A percentile compares a stretch with the other conserved stretches of the same genome.
Conservation (phyloP, 2,888 invertebrate species). For the Herminia tarsipennalis region DNA sequence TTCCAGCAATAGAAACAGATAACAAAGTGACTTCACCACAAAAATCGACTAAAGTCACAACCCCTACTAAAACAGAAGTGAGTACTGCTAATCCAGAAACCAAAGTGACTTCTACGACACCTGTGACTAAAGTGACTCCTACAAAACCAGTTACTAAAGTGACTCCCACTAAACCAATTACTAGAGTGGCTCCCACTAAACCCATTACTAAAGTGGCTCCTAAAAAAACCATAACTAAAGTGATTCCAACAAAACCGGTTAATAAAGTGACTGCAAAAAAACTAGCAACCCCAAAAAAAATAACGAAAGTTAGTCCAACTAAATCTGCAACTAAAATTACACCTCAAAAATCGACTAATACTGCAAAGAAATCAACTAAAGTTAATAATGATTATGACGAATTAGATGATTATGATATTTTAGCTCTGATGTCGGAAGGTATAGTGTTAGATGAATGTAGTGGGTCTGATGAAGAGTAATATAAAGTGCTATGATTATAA, state of each 20-base stretch:
- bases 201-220: slow-evolving; percentile 1
- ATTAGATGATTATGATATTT: slow-evolving; percentile 68
- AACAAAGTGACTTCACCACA: background rate
- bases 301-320: background rate
- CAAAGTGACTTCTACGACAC: background rate
- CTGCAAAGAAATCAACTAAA: slow-evolving; percentile 9
- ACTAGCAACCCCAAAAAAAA: too few species aligned
- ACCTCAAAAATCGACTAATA: background rate
- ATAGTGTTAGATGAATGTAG: slow-evolving; percentile 73
- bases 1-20: background rate
- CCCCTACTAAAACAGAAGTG: background rate
- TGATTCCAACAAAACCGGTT: background rate
- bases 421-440: slow-evolving; percentile 68
- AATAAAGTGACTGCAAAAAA: background rate
- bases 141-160: background rate
- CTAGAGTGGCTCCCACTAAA: background rate
- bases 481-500: too few species aligned
- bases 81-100: background rate
- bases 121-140: background rate
- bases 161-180: background rate
- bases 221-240: background rate
- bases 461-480: slow-evolving; percentile 65
- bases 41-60: background rate
- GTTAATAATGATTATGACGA: slow-evolving; percentile 59
- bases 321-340: background rate